A percentile compares a stretch with the other conserved stretches of the same genome.
Conservation (phyloP, 2,797 vertebrate genomes). For the Heteromormyrus szaboi region DNA sequence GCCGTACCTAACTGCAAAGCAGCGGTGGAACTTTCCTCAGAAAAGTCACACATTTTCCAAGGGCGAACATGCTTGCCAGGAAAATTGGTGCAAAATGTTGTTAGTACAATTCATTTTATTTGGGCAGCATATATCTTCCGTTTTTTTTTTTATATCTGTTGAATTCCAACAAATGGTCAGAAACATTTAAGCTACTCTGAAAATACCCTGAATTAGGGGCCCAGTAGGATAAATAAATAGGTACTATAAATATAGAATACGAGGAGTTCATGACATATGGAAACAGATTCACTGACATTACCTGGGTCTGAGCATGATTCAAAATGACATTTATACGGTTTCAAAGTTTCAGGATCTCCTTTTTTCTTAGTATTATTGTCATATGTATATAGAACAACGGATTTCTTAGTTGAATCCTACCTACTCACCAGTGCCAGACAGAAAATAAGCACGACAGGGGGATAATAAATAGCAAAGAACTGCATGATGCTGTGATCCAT, state of each 20-base stretch:
- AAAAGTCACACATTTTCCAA: background rate
- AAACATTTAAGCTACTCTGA: background rate
- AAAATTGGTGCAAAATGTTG: background rate
- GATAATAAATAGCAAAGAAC: background rate
- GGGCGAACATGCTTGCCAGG: background rate
- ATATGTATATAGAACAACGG: background rate
- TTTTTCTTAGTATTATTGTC: background rate
- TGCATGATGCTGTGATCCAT: background rate
- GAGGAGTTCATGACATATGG: background rate
- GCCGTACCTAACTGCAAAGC: background rate
- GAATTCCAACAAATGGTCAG: background rate
- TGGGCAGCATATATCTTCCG: background rate
- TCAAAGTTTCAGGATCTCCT: background rate
- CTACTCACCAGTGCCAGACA: background rate
- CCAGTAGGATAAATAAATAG: background rate
- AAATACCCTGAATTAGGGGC: background rate
- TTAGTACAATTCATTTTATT: background rate
- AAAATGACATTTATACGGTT: background rate
- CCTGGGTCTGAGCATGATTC: background rate
- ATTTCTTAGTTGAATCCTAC: background rate
- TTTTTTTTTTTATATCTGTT: background rate
- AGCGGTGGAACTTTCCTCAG: background rate
- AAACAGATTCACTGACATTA: background rate
- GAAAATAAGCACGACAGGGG: background rate
- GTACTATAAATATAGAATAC: background rate